These are phyloP conservation scores for Holothuria scabra DNA, from an alignment of 53 echinoderm and acorn worm species.

Conservation along the genomic window DNA sequence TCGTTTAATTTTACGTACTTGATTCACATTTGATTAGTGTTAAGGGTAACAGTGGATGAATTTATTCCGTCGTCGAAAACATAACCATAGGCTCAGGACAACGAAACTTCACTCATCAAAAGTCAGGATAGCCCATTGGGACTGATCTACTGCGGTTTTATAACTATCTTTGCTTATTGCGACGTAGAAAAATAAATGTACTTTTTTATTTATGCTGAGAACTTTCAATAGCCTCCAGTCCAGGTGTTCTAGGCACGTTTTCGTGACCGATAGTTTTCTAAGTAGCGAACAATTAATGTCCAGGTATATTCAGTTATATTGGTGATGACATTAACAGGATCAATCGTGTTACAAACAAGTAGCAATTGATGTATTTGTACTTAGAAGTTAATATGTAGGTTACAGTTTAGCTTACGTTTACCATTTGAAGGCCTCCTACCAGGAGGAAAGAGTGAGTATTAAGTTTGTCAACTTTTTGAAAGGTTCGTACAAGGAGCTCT, in stretches of 20 bases:
- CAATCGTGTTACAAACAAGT: background rate
- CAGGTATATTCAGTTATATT: background rate
- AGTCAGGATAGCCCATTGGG: conserved; percentile 19
- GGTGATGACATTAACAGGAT: background rate
- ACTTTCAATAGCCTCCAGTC: background rate
- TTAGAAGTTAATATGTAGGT: background rate
- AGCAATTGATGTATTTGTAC: background rate
- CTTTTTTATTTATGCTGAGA: background rate
- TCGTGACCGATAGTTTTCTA: conserved; percentile 2
- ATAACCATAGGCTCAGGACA: background rate
- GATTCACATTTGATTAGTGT: conserved; percentile 21
- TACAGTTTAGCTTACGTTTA: no score
- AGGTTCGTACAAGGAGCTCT: no score
- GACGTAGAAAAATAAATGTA: background rate
- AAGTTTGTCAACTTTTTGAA: no score
- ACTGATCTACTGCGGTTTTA: background rate
- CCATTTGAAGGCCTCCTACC: no score
- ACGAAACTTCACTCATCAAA: conserved; percentile 3
- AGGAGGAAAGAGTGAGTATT: no score
- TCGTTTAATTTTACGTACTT: background rate
- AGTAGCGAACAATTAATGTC: conserved; percentile 11
- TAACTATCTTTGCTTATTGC: background rate
- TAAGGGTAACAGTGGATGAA: background rate
- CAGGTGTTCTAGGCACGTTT: conserved; percentile 18
- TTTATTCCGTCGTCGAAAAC: conserved; percentile 4